Evolutionary conservation across 1,140 invertebrate species (phyloP).

Genomic region (Chironomus tepperi): DNA sequence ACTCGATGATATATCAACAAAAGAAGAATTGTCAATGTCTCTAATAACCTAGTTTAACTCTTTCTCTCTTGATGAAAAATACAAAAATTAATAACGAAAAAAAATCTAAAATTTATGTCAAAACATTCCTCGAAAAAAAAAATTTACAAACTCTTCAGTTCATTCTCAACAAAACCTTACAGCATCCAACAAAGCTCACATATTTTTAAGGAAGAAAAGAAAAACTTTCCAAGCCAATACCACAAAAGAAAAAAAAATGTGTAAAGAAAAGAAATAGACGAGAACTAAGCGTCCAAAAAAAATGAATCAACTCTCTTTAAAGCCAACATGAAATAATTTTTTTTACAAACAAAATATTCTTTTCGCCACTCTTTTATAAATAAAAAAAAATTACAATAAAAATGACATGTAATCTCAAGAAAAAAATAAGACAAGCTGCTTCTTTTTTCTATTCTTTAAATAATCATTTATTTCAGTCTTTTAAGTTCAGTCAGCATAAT

Average conservation of each 20-base stretch:
- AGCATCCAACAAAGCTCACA: neutral
- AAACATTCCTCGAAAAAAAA: neutral
- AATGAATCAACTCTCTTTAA: neutral
- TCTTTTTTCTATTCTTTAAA: neutral
- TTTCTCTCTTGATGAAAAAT: no score
- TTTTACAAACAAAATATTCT: constrained; percentile 21
- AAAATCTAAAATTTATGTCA: no score
- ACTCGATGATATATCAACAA: neutral
- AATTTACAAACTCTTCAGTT: neutral
- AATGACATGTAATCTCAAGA: constrained; percentile 21
- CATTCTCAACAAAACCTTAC: neutral
- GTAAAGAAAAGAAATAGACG: neutral
- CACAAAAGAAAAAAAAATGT: neutral
- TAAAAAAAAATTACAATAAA: constrained; percentile 18
- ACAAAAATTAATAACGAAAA: no score
- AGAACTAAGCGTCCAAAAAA: neutral
- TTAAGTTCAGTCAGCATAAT: neutral
- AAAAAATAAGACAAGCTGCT: neutral
- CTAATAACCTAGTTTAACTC: no score
- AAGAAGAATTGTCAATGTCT: neutral
- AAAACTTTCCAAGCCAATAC: neutral
- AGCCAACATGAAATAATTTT: neutral
- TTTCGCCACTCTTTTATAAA: constrained; percentile 16
- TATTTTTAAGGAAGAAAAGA: neutral
- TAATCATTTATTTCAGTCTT: neutral